A percentile compares a stretch with the other conserved stretches of the same genome.
phyloP scores from a whole-genome alignment of 2,797 vertebrate genomes.

The Malurus leucopterus region DNA sequence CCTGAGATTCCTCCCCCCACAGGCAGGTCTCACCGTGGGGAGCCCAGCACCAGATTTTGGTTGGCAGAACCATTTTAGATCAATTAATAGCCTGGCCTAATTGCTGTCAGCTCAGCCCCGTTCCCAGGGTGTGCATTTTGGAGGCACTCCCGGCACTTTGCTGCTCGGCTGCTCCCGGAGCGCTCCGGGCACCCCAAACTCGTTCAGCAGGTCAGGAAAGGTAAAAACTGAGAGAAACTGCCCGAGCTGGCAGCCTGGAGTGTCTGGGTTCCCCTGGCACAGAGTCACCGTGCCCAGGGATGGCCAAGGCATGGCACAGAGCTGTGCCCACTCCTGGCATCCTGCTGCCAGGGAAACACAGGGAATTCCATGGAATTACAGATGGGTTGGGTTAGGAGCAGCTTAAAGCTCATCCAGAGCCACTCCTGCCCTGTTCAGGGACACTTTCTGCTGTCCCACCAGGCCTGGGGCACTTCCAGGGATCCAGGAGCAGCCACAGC shows the following conservation, averaged over 20 bases:
- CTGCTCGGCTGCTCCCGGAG: background rate
- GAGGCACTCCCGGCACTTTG: background rate
- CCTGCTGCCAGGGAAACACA: background rate
- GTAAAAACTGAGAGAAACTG: background rate
- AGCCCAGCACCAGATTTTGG: background rate
- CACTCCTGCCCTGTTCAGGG: background rate
- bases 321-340: background rate
- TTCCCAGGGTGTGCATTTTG: background rate
- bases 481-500: background rate
- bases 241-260: background rate
- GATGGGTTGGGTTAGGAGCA: background rate
- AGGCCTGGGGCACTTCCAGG: background rate
- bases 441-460: accelerated
- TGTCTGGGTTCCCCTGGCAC: background rate
- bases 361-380: accelerated
- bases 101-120: background rate
- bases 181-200: background rate
- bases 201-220: background rate
- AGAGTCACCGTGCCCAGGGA: background rate
- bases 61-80: background rate
- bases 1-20: accelerated
- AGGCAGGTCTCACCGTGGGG: accelerated
- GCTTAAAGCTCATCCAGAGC: background rate
- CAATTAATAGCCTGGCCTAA: background rate
- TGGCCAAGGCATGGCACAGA: background rate